phyloP scores from a whole-genome alignment of 2,888 invertebrate genomes.

The Microctonus aethiopoides region DNA sequence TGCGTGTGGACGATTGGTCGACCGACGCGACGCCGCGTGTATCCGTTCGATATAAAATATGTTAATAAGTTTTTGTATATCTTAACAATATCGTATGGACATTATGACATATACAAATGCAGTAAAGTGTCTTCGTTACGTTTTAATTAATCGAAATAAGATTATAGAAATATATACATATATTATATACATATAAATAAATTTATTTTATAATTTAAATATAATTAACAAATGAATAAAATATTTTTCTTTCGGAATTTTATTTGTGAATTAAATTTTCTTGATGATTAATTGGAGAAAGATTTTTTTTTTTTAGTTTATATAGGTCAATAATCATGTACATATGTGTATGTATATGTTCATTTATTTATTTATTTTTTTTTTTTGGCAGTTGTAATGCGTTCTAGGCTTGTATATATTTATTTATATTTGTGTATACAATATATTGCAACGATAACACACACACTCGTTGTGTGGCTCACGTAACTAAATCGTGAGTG shows the following conservation, averaged over 20 bases:
- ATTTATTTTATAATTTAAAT: too few relatives aligned
- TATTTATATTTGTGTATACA: background rate
- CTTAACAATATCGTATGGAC: background rate
- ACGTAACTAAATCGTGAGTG: conserved; percentile 23
- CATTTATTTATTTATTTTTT: too few relatives aligned
- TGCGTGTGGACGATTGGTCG: conserved; percentile 24
- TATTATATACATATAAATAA: too few relatives aligned
- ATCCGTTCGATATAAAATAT: conserved; percentile 38
- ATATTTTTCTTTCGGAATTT: too few relatives aligned
- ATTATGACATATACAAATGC: background rate
- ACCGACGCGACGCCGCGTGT: conserved; percentile 29
- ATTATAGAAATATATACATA: too few relatives aligned
- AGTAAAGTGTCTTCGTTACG: background rate
- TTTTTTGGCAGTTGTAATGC: background rate
- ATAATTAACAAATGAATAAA: too few relatives aligned
- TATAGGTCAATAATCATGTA: background rate
- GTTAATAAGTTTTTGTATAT: conserved; percentile 34
- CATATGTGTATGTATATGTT: too few relatives aligned
- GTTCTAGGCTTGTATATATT: background rate
- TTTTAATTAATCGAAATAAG: background rate
- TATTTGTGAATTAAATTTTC: background rate
- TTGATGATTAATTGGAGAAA: background rate
- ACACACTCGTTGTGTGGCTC: conserved; percentile 10
- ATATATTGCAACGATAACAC: conserved; percentile 3
- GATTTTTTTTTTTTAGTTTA: background rate